Evolutionary conservation across 1,140 invertebrate genomes (phyloP).

Genomic region (Frieseomelitta varia): DNA sequence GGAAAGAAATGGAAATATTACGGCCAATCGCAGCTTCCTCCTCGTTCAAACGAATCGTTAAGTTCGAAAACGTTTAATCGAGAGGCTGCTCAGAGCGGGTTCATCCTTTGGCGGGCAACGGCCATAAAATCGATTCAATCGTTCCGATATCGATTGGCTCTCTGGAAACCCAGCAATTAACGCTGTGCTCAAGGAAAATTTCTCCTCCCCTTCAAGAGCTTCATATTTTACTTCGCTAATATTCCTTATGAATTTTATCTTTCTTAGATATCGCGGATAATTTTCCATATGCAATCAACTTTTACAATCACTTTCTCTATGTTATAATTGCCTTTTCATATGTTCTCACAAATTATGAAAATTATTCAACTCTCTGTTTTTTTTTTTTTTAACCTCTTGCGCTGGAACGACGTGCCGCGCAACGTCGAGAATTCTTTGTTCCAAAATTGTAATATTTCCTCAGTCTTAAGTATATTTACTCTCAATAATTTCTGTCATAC

Average conservation of each 20-base stretch:
- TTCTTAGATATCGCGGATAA: not conserved
- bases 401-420: too few relatives aligned
- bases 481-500: too few relatives aligned
- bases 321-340: not conserved
- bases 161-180: not conserved
- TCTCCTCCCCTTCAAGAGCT: too few relatives aligned
- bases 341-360: not conserved
- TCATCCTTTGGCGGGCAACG: not conserved
- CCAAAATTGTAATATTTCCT: too few relatives aligned
- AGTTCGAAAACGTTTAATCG: constrained; percentile 4
- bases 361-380: not conserved
- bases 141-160: not conserved
- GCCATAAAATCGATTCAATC: not conserved
- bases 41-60: not conserved
- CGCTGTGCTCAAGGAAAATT: not conserved
- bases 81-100: not conserved
- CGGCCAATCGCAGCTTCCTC: not conserved
- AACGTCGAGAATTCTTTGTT: too few relatives aligned
- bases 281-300: not conserved
- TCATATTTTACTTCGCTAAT: not conserved
- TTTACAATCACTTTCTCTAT: not conserved
- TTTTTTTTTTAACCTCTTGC: too few relatives aligned
- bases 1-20: not conserved
- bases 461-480: too few relatives aligned
- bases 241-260: not conserved